Percentiles rank a stretch among this genome's conserved stretches.
These are phyloP conservation scores for Pyrocephalus nanus DNA, from an alignment of 2,797 vertebrate genomes.

Conservation along the genomic window DNA sequence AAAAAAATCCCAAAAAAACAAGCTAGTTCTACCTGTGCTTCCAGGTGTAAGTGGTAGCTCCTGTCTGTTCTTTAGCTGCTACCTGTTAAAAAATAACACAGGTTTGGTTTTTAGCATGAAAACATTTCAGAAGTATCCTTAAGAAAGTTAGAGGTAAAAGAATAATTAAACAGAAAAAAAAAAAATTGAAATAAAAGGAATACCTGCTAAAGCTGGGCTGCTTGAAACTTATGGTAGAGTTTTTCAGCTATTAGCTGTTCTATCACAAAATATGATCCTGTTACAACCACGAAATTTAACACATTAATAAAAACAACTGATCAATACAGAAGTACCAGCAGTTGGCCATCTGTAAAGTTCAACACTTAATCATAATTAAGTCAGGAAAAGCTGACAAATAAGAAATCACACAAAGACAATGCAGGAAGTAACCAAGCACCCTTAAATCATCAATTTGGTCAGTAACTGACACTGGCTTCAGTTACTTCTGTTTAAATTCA, in stretches of 20 bases:
- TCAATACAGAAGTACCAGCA: slow-evolving; percentile 37
- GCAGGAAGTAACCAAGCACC: slow-evolving; percentile 10
- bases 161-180: neutral
- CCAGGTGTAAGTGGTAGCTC: neutral
- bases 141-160: neutral
- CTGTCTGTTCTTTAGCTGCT: neutral
- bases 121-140: neutral
- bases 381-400: slow-evolving; percentile 28
- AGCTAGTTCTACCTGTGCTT: neutral
- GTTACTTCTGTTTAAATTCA: slow-evolving; percentile 62
- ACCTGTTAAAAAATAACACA: neutral
- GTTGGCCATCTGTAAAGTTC: slow-evolving; percentile 51
- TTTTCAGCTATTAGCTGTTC: neutral
- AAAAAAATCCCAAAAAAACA: neutral
- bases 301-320: slow-evolving; percentile 56
- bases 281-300: slow-evolving; percentile 14
- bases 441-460: neutral
- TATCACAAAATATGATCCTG: neutral
- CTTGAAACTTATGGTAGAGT: neutral
- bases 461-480: neutral
- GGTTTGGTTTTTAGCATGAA: neutral
- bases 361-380: slow-evolving; percentile 59
- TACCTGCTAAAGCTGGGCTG: neutral
- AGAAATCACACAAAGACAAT: slow-evolving; percentile 53
- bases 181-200: neutral